Evolutionary conservation across 1,140 invertebrate species (phyloP).

Genomic region (Alviniconcha marisindica): DNA sequence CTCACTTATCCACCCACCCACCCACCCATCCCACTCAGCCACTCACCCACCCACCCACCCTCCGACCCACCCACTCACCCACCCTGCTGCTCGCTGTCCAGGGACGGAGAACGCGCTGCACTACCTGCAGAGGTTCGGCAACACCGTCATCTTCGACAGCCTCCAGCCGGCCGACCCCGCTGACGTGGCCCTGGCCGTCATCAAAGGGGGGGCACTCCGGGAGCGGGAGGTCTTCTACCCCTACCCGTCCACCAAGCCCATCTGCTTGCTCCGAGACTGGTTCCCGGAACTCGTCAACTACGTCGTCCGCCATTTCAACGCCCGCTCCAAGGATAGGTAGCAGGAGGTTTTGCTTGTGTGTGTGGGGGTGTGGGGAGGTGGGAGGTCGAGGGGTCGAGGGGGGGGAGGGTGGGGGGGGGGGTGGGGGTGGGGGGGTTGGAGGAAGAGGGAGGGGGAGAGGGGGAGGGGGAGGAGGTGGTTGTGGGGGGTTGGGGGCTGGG

Average conservation of each 20-base stretch:
- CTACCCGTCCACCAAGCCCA: constrained; percentile 49
- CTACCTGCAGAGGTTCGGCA: constrained; percentile 55
- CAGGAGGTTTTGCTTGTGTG: too few relatives aligned
- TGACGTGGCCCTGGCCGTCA: constrained; percentile 63
- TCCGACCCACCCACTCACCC: too few relatives aligned
- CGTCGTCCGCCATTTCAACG: constrained; percentile 54
- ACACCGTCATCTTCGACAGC: constrained; percentile 47
- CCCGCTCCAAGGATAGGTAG: constrained; percentile 33
- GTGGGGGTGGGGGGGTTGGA: too few relatives aligned
- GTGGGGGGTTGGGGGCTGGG: too few relatives aligned
- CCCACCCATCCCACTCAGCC: too few relatives aligned
- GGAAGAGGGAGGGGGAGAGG: too few relatives aligned
- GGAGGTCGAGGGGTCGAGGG: too few relatives aligned
- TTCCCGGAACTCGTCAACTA: constrained; percentile 54
- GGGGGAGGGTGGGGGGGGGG: too few relatives aligned
- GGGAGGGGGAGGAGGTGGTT: too few relatives aligned
- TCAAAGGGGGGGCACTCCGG: constrained; percentile 59
- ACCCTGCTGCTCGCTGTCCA: constrained; percentile 40
- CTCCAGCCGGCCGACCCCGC: constrained; percentile 55
- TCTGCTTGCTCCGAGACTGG: constrained; percentile 59
- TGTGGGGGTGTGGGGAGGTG: too few relatives aligned
- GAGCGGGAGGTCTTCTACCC: constrained; percentile 63
- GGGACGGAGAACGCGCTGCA: constrained; percentile 67
- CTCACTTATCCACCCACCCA: too few relatives aligned
- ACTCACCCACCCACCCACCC: too few relatives aligned